These are phyloP conservation scores for Neoseiulus cucumeris DNA, from an alignment of 1,140 invertebrate species.

Conservation along the genomic window DNA sequence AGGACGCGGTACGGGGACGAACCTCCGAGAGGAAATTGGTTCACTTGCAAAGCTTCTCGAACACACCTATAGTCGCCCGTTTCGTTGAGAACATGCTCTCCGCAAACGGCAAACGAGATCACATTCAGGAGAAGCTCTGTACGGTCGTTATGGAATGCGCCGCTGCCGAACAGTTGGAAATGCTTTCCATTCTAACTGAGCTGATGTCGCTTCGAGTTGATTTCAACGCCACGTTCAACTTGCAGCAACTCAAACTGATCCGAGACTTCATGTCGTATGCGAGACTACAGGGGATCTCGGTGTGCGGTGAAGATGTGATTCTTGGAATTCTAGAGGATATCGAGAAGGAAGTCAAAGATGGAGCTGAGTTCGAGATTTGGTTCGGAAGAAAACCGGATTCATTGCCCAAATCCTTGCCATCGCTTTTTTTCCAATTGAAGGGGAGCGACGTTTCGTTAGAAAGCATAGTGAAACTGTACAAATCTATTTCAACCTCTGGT, in stretches of 20 bases:
- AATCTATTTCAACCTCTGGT: neutral
- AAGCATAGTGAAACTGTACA: neutral
- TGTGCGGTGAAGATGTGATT: neutral
- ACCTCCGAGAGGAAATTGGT: constrained; percentile 26
- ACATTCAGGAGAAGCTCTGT: constrained; percentile 40
- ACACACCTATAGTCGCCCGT: neutral
- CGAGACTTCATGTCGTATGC: neutral
- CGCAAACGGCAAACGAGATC: neutral
- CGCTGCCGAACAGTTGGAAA: constrained; percentile 56
- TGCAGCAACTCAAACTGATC: constrained; percentile 6
- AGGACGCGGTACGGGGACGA: constrained; percentile 49
- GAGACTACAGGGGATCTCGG: neutral
- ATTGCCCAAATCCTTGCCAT: neutral
- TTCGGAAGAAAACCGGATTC: neutral
- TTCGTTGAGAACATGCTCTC: constrained; percentile 12
- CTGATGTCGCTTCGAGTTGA: constrained; percentile 11
- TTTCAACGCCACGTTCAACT: neutral
- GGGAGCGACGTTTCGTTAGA: neutral
- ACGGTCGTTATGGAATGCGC: constrained; percentile 64
- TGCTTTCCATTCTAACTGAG: constrained; percentile 38
- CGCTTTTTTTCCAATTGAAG: neutral
- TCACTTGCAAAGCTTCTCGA: constrained; percentile 19
- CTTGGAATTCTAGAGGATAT: neutral
- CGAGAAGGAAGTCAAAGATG: neutral
- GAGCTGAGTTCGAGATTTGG: neutral